Percentiles rank a stretch among this genome's conserved stretches.
Conservation (phyloP, 2,888 invertebrate species). For the Campoletis raptor region DNA sequence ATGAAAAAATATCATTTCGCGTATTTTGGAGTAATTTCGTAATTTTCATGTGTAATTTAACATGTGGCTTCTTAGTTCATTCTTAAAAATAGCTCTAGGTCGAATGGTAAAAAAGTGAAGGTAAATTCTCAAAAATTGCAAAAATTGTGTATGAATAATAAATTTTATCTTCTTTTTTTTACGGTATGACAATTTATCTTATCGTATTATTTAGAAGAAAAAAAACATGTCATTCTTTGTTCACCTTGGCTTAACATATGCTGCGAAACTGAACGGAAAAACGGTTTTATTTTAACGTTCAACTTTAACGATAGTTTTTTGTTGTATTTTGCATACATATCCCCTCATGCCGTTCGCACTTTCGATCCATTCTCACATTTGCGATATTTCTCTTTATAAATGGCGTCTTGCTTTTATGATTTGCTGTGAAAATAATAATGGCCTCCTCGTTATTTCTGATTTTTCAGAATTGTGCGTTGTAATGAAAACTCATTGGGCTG, state of each 20-base stretch:
- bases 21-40: not conserved
- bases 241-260: not conserved
- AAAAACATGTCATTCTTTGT: not conserved
- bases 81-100: not conserved
- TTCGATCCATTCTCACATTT: not conserved
- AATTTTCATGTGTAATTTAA: too few relatives aligned
- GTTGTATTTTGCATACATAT: constrained; percentile 11
- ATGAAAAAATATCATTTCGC: not conserved
- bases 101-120: not conserved
- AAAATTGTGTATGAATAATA: not conserved
- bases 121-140: not conserved
- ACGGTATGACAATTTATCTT: not conserved
- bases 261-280: constrained; percentile 9
- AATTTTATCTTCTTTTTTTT: not conserved
- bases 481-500: not conserved
- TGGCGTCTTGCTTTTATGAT: not conserved
- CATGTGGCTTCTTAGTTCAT: not conserved
- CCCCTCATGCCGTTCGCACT: not conserved
- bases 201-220: not conserved
- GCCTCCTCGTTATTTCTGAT: not conserved
- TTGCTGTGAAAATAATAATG: constrained; percentile 12
- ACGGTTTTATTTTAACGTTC: not conserved
- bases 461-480: not conserved
- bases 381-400: not conserved
- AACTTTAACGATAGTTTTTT: constrained; percentile 36